Percentiles rank a stretch among this genome's conserved stretches.
Conservation (phyloP, 2,797 vertebrate species). For the Rhodeus uyekii region DNA sequence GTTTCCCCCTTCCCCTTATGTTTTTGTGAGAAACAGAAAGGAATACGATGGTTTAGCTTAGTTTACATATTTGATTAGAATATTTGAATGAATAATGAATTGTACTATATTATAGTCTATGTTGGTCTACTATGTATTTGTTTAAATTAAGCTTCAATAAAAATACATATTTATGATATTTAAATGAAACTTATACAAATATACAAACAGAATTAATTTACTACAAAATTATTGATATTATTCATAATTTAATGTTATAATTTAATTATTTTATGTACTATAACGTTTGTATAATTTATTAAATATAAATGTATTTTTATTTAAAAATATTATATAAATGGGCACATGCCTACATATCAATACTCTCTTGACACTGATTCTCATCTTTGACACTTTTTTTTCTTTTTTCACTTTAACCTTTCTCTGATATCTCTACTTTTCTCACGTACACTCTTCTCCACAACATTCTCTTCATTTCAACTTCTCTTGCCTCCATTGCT, state of each 20-base stretch:
- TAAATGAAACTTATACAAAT: too few species aligned
- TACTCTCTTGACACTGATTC: neutral
- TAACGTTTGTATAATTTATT: neutral
- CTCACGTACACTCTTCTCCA: neutral
- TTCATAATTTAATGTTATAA: neutral
- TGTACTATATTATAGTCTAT: neutral
- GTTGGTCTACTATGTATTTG: neutral
- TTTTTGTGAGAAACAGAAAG: neutral
- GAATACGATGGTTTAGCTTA: neutral
- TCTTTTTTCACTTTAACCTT: neutral
- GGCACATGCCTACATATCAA: neutral
- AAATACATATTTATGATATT: too few species aligned
- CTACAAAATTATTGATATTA: neutral
- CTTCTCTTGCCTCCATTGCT: constrained; percentile 24
- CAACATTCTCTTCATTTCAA: neutral
- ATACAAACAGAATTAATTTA: neutral
- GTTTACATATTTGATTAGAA: neutral
- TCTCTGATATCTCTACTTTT: neutral
- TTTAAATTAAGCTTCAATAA: too few species aligned
- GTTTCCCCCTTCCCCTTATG: neutral
- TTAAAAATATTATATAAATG: neutral
- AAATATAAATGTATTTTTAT: neutral
- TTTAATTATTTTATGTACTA: too few species aligned
- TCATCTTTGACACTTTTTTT: neutral
- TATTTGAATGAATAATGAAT: neutral